Percentiles rank a stretch among this genome's conserved stretches.
Evolutionary conservation across 2,888 invertebrate species (phyloP).

Genomic region (Pammene aurita): DNA sequence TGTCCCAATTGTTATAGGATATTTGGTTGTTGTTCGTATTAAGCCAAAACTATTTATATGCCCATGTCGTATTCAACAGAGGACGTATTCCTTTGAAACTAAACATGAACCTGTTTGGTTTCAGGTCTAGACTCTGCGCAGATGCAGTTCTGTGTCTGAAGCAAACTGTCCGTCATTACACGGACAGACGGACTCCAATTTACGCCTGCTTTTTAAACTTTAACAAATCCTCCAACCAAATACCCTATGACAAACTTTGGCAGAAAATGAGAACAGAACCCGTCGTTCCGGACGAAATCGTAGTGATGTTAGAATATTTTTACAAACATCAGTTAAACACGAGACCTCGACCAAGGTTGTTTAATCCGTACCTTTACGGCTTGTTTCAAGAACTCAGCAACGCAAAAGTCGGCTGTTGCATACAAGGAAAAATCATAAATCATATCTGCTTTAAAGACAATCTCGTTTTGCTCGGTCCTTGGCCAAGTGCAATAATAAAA

Average conservation of each 20-base stretch:
- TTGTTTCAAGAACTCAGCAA: conserved; percentile 18
- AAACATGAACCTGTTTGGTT: conserved; percentile 24
- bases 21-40: conserved; percentile 7
- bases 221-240: conserved; percentile 13
- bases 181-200: conserved; percentile 14
- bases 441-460: conserved; percentile 17
- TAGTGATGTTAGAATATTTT: conserved; percentile 24
- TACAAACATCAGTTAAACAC: conserved; percentile 18
- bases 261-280: conserved; percentile 19
- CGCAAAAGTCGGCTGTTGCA: conserved; percentile 21
- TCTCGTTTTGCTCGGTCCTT: conserved; percentile 19
- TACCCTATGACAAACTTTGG: conserved; percentile 25
- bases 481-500: conserved; percentile 23
- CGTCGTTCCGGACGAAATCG: conserved; percentile 18
- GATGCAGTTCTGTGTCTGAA: conserved; percentile 20
- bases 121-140: conserved; percentile 26
- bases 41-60: not conserved
- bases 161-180: conserved; percentile 26
- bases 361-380: conserved; percentile 15
- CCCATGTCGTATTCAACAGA: too few relatives aligned
- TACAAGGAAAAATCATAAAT: conserved; percentile 23
- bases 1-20: not conserved
- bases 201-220: conserved; percentile 21
- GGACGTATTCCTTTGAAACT: conserved; percentile 9
- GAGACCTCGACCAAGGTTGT: conserved; percentile 13